Evolutionary conservation across 2,113 vertebrate species (phyloP), one percentile per base, ranked within the genome.

Genomic region (Ellobius talpinus): DNA sequence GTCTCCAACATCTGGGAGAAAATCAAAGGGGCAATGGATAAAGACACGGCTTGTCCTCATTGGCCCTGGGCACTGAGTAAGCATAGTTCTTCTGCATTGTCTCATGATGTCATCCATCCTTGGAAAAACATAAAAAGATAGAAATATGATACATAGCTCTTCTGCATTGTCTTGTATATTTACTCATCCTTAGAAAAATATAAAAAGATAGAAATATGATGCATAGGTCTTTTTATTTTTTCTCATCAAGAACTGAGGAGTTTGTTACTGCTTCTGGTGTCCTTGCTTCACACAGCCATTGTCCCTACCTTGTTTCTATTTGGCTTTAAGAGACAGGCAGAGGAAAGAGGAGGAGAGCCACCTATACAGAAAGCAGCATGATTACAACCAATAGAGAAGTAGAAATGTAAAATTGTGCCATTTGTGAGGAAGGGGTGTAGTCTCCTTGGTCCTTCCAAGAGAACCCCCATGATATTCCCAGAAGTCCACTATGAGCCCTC

Each of bases 351-450:
- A 58, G 47, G 12, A 29, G 14, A n/a, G 55, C 12, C 0, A 17
- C 14, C 36, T 13, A 39, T 52, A 39, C 14, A 81, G 31, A 89
- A 82, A 87, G 85, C 21, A 29, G 7, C 47, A 58, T 9, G 11
- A 36, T 3, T 39, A 42, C 5, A 26, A 2, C 36, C 31, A n/a
- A 58, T 8, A 7, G 84, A 39, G 29, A 45, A 63, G 14, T 61
- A 50, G 52, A 58, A 74, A 42, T 31, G 23, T 19, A 10, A 74
- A 61, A 11, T 90, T 42, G 70, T 65, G 23, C 21, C 29, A 31
- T 0, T 0, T 7, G 2, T 39, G 70, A 84, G 47, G 33, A 61
- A 72, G 19, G 3, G 13, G 16, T 39, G 39, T 68, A 29, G 31
- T 23, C 58, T 72, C 45, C 66, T 74, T 50, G 58, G 7, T 63